Conservation (phyloP, 2,797 vertebrate species). For the Taeniopygia guttata region DNA sequence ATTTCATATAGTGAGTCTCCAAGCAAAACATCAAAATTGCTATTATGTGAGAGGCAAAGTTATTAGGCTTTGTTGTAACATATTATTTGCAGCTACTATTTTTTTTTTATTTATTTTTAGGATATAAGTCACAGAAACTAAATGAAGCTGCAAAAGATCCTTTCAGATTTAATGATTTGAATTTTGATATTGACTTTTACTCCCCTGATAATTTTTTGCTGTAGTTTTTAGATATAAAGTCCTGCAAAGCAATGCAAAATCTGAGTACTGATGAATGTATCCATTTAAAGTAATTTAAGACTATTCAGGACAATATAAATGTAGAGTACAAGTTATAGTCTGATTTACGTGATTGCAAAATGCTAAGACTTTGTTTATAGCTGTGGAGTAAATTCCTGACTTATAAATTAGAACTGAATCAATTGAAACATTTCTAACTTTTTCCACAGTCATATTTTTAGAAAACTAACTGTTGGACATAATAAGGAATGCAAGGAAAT, state of each 20-base stretch:
- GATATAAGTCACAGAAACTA: neutral
- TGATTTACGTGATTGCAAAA: neutral
- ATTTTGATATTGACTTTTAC: neutral
- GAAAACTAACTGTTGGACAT: neutral
- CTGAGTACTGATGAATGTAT: neutral
- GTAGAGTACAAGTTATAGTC: neutral
- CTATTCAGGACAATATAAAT: neutral
- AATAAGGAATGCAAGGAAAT: neutral
- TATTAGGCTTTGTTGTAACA: neutral
- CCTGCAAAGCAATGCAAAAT: neutral
- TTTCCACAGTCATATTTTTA: slow-evolving; percentile 35
- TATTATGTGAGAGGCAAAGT: neutral
- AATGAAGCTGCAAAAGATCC: neutral
- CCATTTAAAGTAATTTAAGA: neutral
- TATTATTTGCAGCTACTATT: neutral
- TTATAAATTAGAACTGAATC: slow-evolving; percentile 15
- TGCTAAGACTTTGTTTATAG: neutral
- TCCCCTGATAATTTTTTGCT: neutral
- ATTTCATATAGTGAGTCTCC: neutral
- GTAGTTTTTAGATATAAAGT: neutral
- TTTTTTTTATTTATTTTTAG: slow-evolving; percentile 19
- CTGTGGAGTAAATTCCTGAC: slow-evolving; percentile 13
- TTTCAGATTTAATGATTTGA: neutral
- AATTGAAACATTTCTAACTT: slow-evolving; percentile 10
- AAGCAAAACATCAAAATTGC: slow-evolving; percentile 43